These are phyloP conservation scores for Cavia aperea DNA, from an alignment of 2,113 vertebrate genomes.

Conservation along the genomic window DNA sequence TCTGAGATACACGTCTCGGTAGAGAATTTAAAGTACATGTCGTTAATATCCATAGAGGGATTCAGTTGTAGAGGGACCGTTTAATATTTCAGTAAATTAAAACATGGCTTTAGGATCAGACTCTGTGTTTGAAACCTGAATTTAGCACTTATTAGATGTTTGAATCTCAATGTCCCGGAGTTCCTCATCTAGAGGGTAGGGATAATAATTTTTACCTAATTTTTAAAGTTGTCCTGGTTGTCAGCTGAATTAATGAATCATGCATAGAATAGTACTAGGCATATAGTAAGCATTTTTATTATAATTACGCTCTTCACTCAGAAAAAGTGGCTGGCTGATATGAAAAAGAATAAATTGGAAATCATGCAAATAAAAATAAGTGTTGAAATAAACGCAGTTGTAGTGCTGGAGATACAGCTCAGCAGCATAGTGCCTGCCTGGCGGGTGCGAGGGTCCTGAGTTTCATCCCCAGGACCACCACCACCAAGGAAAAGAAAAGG, in stretches of 20 bases:
- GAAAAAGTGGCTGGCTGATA: not conserved
- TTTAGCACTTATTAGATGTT: not conserved
- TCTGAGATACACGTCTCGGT: not conserved
- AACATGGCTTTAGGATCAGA: not conserved
- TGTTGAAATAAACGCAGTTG: slow-evolving; percentile 22
- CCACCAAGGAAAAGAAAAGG: too few species aligned
- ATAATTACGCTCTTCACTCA: not conserved
- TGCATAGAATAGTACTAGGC: not conserved
- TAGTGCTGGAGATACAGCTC: not conserved
- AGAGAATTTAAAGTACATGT: not conserved
- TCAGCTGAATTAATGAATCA: slow-evolving; percentile 15
- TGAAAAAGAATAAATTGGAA: not conserved
- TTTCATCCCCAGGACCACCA: too few species aligned
- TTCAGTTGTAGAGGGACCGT: not conserved
- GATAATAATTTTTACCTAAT: slow-evolving; percentile 17
- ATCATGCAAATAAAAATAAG: slow-evolving; percentile 8
- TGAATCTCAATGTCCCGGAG: not conserved
- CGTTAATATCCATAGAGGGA: not conserved
- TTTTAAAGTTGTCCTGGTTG: not conserved
- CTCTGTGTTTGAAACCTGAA: not conserved
- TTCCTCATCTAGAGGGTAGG: not conserved
- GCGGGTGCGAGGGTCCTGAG: too few species aligned
- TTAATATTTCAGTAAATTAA: not conserved
- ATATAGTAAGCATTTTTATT: slow-evolving; percentile 28
- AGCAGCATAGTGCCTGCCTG: too few species aligned